Conservation (phyloP, 2,888 invertebrate species). For the Pegoplata infirma region DNA sequence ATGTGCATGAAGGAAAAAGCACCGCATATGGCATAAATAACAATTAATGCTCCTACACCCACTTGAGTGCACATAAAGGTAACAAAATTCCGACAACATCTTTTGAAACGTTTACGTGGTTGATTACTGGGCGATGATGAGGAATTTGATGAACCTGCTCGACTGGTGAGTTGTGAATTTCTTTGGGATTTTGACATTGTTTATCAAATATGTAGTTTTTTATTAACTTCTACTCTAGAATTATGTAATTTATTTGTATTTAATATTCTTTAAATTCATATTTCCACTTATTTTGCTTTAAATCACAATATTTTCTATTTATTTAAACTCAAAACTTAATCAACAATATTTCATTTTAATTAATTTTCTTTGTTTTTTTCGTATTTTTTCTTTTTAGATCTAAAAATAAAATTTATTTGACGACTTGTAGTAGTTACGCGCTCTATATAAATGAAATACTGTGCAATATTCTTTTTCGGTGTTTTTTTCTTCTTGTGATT, state of each 20-base stretch:
- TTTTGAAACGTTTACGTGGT: constrained; percentile 88
- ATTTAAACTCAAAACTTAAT: constrained; percentile 7
- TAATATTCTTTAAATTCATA: background rate
- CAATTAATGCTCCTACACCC: constrained; percentile 92
- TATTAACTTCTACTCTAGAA: background rate
- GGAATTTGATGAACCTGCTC: constrained; percentile 66
- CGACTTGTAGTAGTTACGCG: constrained; percentile 9
- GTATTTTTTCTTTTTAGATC: constrained; percentile 27
- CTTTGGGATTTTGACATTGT: constrained; percentile 61
- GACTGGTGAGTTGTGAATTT: constrained; percentile 53
- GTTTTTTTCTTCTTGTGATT: constrained; percentile 17
- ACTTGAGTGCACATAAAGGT: constrained; percentile 96
- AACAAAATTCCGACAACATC: constrained; percentile 90
- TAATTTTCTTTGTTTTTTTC: constrained; percentile 13
- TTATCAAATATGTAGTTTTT: no score
- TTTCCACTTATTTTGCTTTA: background rate
- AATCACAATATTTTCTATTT: background rate
- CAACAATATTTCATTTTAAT: constrained; percentile 30
- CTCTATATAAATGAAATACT: constrained; percentile 31
- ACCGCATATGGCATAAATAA: constrained; percentile 91
- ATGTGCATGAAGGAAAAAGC: constrained; percentile 89
- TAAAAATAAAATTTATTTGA: constrained; percentile 54
- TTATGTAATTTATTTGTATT: constrained; percentile 4
- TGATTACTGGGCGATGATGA: constrained; percentile 83
- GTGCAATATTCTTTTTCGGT: constrained; percentile 23